phyloP scores from a whole-genome alignment of 2,113 vertebrate genomes.

The Cheilinus undulatus region DNA sequence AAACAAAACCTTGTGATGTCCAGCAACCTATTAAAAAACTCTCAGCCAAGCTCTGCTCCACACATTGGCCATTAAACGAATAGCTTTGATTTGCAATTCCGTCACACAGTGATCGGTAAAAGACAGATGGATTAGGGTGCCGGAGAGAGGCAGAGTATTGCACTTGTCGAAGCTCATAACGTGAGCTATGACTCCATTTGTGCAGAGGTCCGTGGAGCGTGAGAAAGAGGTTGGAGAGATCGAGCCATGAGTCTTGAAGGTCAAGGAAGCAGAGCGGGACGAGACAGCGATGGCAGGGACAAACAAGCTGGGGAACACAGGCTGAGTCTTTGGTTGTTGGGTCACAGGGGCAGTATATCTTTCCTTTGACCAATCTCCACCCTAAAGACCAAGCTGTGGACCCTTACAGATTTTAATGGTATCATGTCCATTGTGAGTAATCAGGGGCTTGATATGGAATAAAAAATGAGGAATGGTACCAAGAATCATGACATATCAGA shows the following conservation, averaged over 20 bases:
- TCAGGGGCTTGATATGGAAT: too few species aligned
- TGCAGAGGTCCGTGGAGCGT: constrained; percentile 43
- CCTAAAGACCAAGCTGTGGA: background rate
- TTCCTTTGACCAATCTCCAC: background rate
- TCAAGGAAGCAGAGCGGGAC: constrained; percentile 29
- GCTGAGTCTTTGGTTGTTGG: constrained; percentile 7
- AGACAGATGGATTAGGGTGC: constrained; percentile 13
- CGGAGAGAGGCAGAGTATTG: constrained; percentile 9
- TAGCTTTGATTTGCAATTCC: constrained; percentile 26
- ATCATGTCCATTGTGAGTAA: background rate
- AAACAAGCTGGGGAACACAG: constrained; percentile 6
- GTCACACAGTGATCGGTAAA: constrained; percentile 16
- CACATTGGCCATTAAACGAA: constrained; percentile 26
- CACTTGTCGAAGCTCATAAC: constrained; percentile 56
- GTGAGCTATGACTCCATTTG: constrained; percentile 66
- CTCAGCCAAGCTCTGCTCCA: constrained; percentile 5
- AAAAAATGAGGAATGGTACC: too few species aligned
- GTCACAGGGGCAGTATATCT: background rate
- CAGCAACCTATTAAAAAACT: constrained; percentile 26
- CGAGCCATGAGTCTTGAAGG: constrained; percentile 43
- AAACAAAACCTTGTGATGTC: constrained; percentile 22
- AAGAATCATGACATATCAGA: too few species aligned
- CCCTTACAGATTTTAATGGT: background rate
- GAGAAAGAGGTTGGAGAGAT: constrained; percentile 44
- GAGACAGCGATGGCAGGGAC: constrained; percentile 19